Evolutionary conservation across 2,113 vertebrate genomes (phyloP).

Genomic region (Daubentonia madagascariensis): DNA sequence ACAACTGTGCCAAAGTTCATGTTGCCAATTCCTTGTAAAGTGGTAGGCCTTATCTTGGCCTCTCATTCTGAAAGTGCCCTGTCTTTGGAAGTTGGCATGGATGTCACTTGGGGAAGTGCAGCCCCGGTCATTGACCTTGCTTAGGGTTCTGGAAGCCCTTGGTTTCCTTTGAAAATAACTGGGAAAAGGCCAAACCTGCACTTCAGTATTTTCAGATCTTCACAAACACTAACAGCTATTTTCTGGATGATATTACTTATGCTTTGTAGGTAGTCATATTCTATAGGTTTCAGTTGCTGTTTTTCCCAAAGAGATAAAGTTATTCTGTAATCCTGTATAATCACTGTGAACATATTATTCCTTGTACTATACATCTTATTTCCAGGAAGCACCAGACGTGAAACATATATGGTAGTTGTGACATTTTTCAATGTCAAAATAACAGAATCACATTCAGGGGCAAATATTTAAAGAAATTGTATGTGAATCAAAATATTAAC

Average conservation of each 20-base stretch:
- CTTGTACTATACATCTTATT: neutral
- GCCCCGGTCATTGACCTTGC: neutral
- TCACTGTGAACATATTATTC: neutral
- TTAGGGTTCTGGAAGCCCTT: neutral
- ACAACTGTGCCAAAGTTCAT: neutral
- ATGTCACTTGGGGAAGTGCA: neutral
- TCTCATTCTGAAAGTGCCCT: constrained; percentile 41
- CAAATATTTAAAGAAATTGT: neutral
- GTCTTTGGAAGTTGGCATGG: constrained; percentile 18
- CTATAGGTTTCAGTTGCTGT: neutral
- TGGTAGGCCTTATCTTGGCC: constrained; percentile 25
- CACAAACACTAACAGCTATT: neutral
- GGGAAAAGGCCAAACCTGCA: neutral
- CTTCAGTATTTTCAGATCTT: neutral
- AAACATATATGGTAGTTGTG: neutral
- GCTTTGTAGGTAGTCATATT: neutral
- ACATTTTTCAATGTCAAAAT: neutral
- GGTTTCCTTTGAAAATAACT: neutral
- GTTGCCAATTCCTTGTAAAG: neutral
- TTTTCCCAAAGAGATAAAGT: neutral
- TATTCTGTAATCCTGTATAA: neutral
- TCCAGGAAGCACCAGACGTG: neutral
- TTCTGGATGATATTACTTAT: neutral
- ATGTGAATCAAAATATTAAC: neutral
- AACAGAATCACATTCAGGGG: neutral